Evolutionary conservation across 2,888 invertebrate species (phyloP).

Genomic region (Stenolophus ochropezus): DNA sequence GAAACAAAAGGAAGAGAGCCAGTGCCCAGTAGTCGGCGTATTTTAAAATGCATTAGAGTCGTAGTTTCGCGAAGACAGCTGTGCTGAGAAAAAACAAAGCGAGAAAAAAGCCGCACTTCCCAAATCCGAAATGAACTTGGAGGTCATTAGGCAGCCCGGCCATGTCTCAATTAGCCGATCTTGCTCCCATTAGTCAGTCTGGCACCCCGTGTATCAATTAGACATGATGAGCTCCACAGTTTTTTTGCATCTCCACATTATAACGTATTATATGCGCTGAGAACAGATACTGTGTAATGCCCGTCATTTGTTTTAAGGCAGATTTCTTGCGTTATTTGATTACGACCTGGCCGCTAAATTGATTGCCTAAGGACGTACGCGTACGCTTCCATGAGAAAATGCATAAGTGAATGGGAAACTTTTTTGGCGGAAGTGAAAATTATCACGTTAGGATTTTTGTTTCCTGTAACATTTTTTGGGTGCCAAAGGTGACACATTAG

Average conservation of each 20-base stretch:
- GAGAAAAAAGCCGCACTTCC: slow-evolving; percentile 45
- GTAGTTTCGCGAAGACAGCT: slow-evolving; percentile 34
- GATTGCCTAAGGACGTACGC: slow-evolving; percentile 16
- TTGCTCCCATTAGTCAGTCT: slow-evolving; percentile 53
- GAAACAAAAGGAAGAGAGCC: slow-evolving; percentile 3
- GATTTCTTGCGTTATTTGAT: slow-evolving; percentile 41
- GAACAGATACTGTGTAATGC: slow-evolving; percentile 31
- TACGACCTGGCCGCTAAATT: slow-evolving; percentile 25
- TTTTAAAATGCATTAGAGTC: slow-evolving; percentile 52
- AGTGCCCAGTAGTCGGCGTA: slow-evolving; percentile 40
- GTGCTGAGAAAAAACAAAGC: slow-evolving; percentile 36
- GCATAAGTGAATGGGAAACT: slow-evolving; percentile 3
- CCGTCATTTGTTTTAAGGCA: slow-evolving; percentile 42
- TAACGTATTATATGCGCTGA: slow-evolving; percentile 17
- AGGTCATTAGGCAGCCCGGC: slow-evolving; percentile 48
- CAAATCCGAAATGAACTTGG: slow-evolving; percentile 50
- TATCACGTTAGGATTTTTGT: slow-evolving; percentile 2
- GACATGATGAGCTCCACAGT: slow-evolving; percentile 51
- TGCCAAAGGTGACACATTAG: too few relatives aligned
- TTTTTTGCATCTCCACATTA: slow-evolving; percentile 38
- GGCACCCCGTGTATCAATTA: slow-evolving; percentile 56
- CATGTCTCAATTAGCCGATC: slow-evolving; percentile 54
- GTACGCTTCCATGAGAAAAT: slow-evolving; percentile 2
- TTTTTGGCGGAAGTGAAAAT: slow-evolving; percentile 29
- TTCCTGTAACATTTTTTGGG: slow-evolving; percentile 20